Conservation (phyloP, 2,113 vertebrate genomes). For the Orthonyx spaldingii region DNA sequence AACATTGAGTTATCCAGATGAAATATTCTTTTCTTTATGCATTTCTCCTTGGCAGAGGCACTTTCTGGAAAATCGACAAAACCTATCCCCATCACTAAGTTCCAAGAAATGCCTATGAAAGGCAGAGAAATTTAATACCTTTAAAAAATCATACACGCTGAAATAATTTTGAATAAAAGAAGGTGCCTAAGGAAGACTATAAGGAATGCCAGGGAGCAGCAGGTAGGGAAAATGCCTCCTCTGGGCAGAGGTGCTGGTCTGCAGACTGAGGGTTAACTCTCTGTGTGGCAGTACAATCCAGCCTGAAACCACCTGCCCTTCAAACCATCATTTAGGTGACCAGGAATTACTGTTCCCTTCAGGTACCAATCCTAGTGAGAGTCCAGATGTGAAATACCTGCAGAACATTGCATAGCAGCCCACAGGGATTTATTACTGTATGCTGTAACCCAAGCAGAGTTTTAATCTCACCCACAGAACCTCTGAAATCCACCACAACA, state of each 20-base stretch:
- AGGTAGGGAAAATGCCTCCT: neutral
- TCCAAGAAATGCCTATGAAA: neutral
- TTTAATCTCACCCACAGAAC: neutral
- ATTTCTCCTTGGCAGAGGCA: slow-evolving; percentile 9
- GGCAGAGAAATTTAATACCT: neutral
- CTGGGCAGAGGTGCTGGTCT: neutral
- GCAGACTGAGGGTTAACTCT: neutral
- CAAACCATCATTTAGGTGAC: neutral
- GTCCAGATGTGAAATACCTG: neutral
- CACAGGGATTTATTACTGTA: neutral
- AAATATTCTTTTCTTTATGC: slow-evolving; percentile 3
- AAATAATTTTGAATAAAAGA: neutral
- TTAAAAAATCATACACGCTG: neutral
- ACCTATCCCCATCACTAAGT: neutral
- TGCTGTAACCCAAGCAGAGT: neutral
- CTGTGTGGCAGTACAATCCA: neutral
- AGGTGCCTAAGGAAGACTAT: neutral
- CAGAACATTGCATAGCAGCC: neutral
- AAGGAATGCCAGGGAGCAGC: neutral
- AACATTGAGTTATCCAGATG: slow-evolving; percentile 25
- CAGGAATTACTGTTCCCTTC: neutral
- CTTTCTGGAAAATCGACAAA: slow-evolving; percentile 2
- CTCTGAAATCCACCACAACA: neutral
- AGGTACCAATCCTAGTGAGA: neutral
- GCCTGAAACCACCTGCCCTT: neutral